Conservation (phyloP, 2,113 vertebrate species). For the Nesogale talazaci region DNA sequence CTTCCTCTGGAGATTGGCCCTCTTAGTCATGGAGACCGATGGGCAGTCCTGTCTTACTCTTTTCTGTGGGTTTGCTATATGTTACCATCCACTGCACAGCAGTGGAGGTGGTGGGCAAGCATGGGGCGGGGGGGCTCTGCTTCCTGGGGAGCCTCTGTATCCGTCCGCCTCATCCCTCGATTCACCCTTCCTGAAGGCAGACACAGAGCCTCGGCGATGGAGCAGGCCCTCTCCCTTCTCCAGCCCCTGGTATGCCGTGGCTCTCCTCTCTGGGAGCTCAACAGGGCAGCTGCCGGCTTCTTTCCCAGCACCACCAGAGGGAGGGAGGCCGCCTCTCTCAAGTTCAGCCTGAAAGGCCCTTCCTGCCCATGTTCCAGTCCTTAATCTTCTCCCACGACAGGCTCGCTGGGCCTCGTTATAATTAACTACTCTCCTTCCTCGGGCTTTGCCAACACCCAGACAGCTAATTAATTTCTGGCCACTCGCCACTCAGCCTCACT, state of each 20-base stretch:
- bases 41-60: no score
- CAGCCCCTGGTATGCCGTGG: not conserved
- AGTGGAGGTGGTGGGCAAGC: not conserved
- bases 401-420: constrained; percentile 15
- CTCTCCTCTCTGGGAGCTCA: not conserved
- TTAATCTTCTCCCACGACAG: constrained; percentile 3
- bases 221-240: not conserved
- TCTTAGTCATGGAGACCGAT: not conserved
- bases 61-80: not conserved
- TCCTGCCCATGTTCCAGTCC: not conserved
- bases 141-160: not conserved
- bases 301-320: not conserved
- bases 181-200: not conserved
- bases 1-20: no score
- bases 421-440: constrained; percentile 66
- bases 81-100: not conserved
- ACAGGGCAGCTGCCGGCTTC: not conserved
- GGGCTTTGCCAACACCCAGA: constrained; percentile 64
- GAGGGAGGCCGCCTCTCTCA: not conserved
- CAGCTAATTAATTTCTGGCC: constrained; percentile 77
- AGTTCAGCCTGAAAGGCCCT: not conserved
- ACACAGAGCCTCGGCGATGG: not conserved
- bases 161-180: not conserved
- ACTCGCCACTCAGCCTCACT: not conserved
- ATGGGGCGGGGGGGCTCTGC: not conserved